These are phyloP conservation scores for Centruroides sculpturatus DNA, from an alignment of 1,140 invertebrate species.

Conservation along the genomic window DNA sequence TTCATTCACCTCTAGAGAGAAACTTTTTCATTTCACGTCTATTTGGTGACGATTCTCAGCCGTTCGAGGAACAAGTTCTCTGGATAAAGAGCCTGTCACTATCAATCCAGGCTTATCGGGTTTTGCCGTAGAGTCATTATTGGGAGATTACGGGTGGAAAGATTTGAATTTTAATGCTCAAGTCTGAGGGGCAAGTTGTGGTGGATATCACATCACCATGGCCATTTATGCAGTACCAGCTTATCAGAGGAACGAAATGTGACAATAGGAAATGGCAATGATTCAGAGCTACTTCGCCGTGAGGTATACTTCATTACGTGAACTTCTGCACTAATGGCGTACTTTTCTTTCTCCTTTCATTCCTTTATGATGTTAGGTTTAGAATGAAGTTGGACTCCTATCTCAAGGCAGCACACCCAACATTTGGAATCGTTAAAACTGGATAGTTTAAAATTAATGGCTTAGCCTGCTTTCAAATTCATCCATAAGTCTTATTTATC, in stretches of 20 bases:
- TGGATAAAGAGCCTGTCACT: slow-evolving; percentile 14
- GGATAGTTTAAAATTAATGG: slow-evolving; percentile 17
- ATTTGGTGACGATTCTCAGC: slow-evolving; percentile 15
- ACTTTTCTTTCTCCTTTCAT: slow-evolving; percentile 15
- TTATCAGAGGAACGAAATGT: slow-evolving; percentile 17
- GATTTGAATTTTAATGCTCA: slow-evolving; percentile 17
- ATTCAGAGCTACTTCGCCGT: slow-evolving; percentile 14
- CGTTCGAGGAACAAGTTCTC: slow-evolving; percentile 3
- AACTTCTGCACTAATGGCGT: slow-evolving; percentile 16
- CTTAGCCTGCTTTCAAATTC: slow-evolving; percentile 16
- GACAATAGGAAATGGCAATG: slow-evolving; percentile 17
- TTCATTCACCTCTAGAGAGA: slow-evolving; percentile 14
- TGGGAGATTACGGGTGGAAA: slow-evolving; percentile 16
- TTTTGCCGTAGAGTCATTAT: slow-evolving; percentile 15
- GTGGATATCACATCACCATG: slow-evolving; percentile 12
- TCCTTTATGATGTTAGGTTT: slow-evolving; percentile 12
- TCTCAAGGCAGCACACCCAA: slow-evolving; percentile 4
- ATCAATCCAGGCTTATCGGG: slow-evolving; percentile 17
- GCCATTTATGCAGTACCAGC: slow-evolving; percentile 8
- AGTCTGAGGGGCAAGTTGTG: neutral
- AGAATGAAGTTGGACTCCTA: slow-evolving; percentile 8
- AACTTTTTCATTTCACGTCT: slow-evolving; percentile 11
- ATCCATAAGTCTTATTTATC: slow-evolving; percentile 18
- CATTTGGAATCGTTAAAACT: slow-evolving; percentile 16
- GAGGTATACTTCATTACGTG: slow-evolving; percentile 16